Percentiles rank a stretch among this genome's conserved stretches.
phyloP scores from a whole-genome alignment of 2,113 vertebrate species.

The Atrichornis clamosus region DNA sequence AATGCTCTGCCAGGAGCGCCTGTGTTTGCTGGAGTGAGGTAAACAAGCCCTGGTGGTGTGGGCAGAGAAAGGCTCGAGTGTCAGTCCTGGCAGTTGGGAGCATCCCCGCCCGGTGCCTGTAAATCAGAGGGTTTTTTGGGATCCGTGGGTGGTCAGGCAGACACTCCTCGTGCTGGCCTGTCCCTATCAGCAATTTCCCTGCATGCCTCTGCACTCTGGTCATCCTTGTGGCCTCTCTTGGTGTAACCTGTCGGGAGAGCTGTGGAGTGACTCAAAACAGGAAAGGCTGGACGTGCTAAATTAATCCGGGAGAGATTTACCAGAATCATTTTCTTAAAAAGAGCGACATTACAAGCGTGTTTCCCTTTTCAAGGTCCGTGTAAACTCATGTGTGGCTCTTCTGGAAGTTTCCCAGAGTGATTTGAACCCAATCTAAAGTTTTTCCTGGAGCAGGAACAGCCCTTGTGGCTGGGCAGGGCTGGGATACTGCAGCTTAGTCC shows the following conservation, averaged over 20 bases:
- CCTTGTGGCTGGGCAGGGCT: neutral
- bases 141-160: neutral
- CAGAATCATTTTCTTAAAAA: neutral
- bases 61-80: neutral
- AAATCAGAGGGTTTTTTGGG: neutral
- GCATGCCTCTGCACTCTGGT: neutral
- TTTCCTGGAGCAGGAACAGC: neutral
- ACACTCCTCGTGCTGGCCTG: neutral
- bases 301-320: neutral
- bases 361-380: neutral
- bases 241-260: neutral
- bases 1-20: neutral
- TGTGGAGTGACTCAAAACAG: neutral
- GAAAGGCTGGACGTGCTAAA: neutral
- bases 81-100: neutral
- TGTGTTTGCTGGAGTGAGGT: neutral
- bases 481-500: rapidly evolving
- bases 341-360: neutral
- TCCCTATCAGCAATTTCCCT: neutral
- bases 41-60: neutral
- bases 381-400: neutral
- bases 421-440: neutral
- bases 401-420: neutral
- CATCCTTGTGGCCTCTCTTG: neutral
- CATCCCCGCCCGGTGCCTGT: neutral